phyloP scores from a whole-genome alignment of 1,140 invertebrate genomes.

The Oreohelix idahoensis region DNA sequence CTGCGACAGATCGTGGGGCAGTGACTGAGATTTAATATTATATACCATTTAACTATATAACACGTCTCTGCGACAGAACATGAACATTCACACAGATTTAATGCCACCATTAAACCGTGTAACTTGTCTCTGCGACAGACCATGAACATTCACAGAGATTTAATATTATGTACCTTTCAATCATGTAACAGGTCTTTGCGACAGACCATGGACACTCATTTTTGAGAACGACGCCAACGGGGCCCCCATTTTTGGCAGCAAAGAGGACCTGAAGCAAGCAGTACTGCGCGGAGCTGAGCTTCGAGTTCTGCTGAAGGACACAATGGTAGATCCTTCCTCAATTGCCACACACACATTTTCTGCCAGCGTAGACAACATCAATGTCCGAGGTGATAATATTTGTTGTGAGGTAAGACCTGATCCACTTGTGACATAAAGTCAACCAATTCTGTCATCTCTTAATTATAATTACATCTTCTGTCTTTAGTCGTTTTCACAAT shows the following conservation, averaged over 20 bases:
- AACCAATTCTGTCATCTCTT: too few species aligned
- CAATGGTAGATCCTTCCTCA: slow-evolving; percentile 72
- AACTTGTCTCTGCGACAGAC: background rate
- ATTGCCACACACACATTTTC: slow-evolving; percentile 39
- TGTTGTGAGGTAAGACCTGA: slow-evolving; percentile 36
- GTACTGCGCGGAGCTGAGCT: slow-evolving; percentile 41
- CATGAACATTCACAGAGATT: background rate
- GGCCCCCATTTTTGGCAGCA: slow-evolving; percentile 18
- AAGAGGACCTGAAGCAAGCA: slow-evolving; percentile 33
- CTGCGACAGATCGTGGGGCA: too few species aligned
- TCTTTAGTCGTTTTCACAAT: too few species aligned
- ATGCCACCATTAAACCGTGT: background rate
- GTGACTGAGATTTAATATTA: too few species aligned
- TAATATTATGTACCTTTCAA: background rate
- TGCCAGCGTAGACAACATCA: slow-evolving; percentile 42
- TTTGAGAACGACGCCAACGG: slow-evolving; percentile 40
- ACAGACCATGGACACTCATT: slow-evolving; percentile 31
- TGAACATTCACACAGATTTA: background rate
- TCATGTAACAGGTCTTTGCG: slow-evolving; percentile 2
- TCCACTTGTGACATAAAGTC: too few species aligned
- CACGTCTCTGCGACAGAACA: too few species aligned
- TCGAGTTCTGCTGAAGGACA: slow-evolving; percentile 78
- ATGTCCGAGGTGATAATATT: slow-evolving; percentile 44
- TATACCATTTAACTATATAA: too few species aligned
- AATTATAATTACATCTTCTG: too few species aligned